Conservation (phyloP, 35 echinoderm and acorn worm genomes). For the Hemicentrotus pulcherrimus region DNA sequence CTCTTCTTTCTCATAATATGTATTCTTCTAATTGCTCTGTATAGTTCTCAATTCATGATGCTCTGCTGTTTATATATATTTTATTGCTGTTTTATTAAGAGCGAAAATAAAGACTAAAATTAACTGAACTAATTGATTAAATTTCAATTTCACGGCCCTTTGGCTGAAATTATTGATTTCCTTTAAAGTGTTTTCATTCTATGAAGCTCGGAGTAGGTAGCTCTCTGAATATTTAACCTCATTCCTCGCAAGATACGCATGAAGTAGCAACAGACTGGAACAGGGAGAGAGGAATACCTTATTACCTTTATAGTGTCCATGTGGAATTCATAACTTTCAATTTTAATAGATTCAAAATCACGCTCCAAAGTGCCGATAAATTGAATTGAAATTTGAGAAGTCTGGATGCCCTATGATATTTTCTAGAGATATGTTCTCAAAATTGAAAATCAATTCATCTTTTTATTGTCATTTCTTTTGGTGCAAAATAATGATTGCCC, state of each 20-base stretch:
- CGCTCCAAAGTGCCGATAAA: not conserved
- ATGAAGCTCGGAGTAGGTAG: not conserved
- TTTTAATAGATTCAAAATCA: not conserved
- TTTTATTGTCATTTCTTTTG: no score
- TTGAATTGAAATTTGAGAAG: not conserved
- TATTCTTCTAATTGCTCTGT: no score
- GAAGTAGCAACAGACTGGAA: not conserved
- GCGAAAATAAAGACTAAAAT: no score
- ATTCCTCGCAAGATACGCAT: not conserved
- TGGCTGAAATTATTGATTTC: not conserved
- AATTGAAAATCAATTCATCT: no score
- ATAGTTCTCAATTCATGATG: no score
- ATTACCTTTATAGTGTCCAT: not conserved
- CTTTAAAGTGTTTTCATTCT: not conserved
- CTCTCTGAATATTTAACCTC: not conserved
- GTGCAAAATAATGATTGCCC: no score
- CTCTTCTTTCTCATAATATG: no score
- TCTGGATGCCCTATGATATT: no score
- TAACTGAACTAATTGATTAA: no score
- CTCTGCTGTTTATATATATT: no score
- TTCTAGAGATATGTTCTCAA: not conserved
- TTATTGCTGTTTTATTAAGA: no score
- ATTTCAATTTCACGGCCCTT: not conserved
- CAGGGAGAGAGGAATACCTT: not conserved
- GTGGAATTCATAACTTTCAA: not conserved